These are phyloP conservation scores for Hirtodrosophila trivittata DNA, from an alignment of 2,888 invertebrate genomes.

Conservation along the genomic window DNA sequence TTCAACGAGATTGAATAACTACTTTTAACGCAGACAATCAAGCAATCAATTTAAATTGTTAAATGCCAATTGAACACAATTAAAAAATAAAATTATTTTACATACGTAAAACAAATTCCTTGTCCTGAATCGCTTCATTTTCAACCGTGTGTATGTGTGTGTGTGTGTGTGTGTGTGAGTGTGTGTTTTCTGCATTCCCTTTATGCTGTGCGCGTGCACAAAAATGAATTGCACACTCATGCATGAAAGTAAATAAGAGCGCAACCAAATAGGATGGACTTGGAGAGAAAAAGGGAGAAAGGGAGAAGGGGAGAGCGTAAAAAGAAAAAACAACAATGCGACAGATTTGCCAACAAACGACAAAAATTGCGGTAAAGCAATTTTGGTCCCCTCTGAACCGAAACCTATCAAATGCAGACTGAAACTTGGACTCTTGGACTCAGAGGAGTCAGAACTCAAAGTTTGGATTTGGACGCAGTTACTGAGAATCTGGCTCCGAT, in stretches of 20 bases:
- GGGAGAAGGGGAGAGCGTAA: constrained; percentile 1
- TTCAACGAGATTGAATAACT: constrained; percentile 26
- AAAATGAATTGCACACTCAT: constrained; percentile 51
- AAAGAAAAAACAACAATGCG: constrained; percentile 19
- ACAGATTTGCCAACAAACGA: constrained; percentile 55
- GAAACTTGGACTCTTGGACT: constrained; percentile 2
- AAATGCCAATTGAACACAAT: neutral
- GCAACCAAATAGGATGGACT: constrained; percentile 6
- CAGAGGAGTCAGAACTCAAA: too few species aligned
- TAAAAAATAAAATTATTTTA: constrained; percentile 11
- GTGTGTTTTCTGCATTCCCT: neutral
- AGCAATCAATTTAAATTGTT: constrained; percentile 32
- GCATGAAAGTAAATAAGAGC: constrained; percentile 62
- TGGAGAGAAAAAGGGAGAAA: constrained; percentile 1
- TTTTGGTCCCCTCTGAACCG: constrained; percentile 24
- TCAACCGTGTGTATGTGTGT: neutral
- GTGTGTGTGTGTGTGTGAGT: constrained; percentile 7
- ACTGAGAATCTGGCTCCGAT: constrained; percentile 20
- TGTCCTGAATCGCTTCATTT: constrained; percentile 48
- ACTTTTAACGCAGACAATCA: constrained; percentile 23
- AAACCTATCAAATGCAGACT: constrained; percentile 9
- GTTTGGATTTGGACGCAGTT: constrained; percentile 2
- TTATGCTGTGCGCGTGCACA: constrained; percentile 24
- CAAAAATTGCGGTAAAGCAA: constrained; percentile 48
- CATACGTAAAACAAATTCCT: constrained; percentile 6